Base-by-base conservation (phyloP, 2,888 invertebrate species). In the Caenorhabditis auriculariae region DNA sequence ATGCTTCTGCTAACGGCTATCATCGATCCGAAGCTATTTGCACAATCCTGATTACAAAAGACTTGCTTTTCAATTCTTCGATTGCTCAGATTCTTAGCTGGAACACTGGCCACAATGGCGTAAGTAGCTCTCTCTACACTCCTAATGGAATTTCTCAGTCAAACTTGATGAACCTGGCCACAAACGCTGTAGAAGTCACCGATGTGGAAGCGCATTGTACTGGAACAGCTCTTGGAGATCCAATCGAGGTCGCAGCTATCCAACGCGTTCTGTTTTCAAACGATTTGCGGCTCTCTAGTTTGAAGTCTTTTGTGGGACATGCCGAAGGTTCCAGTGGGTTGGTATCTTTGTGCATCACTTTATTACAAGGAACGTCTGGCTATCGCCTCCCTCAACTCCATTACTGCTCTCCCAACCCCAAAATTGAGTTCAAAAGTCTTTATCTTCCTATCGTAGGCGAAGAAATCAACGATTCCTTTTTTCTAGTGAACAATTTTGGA, bases 1-100 rank as follows among this genome's bases (percentile, higher is more conserved):
- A 80, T 57, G 76, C 65, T 2, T 54, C 64, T 17, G 82, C 82
- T 1, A 72, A 82, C 54, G 82, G 83, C 2, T 82, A 82, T 59
- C 73, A 74, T 9, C 60, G 82, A 9, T 73, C 75, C 5, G 82
- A 83, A 60, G 81, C 79, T n/a, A 49, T 71, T 23, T 63, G 54
- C 15, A 45, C 48, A 2, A 23, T 66, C 21, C 23, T 69, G 4
- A 48, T 71, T 0, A 41, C 63, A 29, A 54, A 41, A 23, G 9
- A 56, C 38, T 17, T n/a, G 3, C 32, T 50, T 9, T 5, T 27
- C 3, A 41, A 42, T 7, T n/a, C n/a, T n/a, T 39, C 49, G 29
- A 29, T 54, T 35, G 59, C 48, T 15, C 23, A 23, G 2, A 50
- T 60, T 35, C 7, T 45, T 12, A 35, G 38, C 17, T 66, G 59